Evolutionary conservation across 92 coral and sea anemone genomes (phyloP), one percentile per base, ranked within the genome.

Genomic region (Micromussa lordhowensis): DNA sequence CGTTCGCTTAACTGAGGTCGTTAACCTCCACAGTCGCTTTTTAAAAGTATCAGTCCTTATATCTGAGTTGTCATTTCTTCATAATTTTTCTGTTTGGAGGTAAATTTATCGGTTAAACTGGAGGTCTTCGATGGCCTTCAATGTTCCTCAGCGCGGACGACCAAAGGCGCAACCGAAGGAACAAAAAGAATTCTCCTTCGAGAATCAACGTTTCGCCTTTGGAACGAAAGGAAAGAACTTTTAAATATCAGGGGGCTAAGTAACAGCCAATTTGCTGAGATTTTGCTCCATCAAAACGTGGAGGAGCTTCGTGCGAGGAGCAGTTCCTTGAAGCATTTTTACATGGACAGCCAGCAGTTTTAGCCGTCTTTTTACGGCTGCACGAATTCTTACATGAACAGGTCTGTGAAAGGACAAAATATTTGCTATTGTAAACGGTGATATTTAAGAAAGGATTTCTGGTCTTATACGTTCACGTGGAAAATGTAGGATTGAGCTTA

Each of bases 231-330:
- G 5, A 40, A 40, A 40, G 48, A 40, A 40, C 4, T 6, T 6
- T 40, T 51, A 24, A n/a, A 79, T 36, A 30, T 66, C 79, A 69
- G 22, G 72, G 85, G 85, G 30, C 79, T 87, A 59, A 68, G 59
- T 53, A 78, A 87, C 79, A 79, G 90, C 73, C 76, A 79, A 79
- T 80, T 87, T 79, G 85, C 86, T 1, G 79, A 87, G 80, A 87
- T 87, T 58, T 81, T 87, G 85, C 85, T 80, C 32, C 85, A 87
- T 68, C 90, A 87, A 19, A 64, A 70, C 35, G 36, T 75, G 32
- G 31, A 86, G 77, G 83, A 77, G 30, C 84, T 86, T 31, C 84
- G 64, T 58, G 77, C 75, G 26, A 48, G 81, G 71, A 48, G 81
- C 82, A 85, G 80, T 81, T 63, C 75, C n/a, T 38, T n/a, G n/a